Percentiles rank a stretch among this genome's conserved stretches.
These are phyloP conservation scores for Trichonephila clavata DNA, from an alignment of 1,140 invertebrate genomes.

Conservation along the genomic window DNA sequence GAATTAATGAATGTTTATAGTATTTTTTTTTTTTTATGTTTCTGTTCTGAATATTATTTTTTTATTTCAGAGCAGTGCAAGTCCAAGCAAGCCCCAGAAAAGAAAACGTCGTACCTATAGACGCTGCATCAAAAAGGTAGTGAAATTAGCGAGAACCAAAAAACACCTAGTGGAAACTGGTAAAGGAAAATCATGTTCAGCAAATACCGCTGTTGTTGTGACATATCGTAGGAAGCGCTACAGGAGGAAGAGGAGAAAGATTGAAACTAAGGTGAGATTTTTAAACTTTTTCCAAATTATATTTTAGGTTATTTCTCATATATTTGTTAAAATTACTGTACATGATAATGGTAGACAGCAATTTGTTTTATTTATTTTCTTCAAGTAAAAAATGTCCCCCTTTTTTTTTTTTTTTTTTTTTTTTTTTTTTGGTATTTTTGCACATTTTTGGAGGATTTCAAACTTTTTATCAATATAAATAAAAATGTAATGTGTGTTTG, in stretches of 20 bases:
- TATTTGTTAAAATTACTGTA: no score
- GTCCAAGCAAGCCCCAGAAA: neutral
- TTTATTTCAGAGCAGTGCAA: neutral
- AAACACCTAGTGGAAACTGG: neutral
- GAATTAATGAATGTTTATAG: no score
- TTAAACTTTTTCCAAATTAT: neutral
- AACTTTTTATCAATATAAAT: no score
- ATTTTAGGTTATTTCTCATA: no score
- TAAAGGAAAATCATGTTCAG: conserved; percentile 20
- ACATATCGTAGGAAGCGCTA: neutral
- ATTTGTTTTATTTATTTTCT: no score
- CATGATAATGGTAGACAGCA: no score
- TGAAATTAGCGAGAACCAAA: conserved; percentile 44
- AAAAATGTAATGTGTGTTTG: no score
- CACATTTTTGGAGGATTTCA: no score
- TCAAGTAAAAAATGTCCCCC: no score
- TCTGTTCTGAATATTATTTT: neutral
- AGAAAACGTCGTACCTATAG: conserved; percentile 26
- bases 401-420: no score
- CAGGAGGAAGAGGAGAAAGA: neutral
- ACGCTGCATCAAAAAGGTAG: conserved; percentile 29
- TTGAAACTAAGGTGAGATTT: neutral
- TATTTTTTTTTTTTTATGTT: no score
- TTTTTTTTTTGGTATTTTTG: no score
- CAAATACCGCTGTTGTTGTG: neutral